Conservation (phyloP, 2,888 invertebrate genomes). For the Morpho helenor region DNA sequence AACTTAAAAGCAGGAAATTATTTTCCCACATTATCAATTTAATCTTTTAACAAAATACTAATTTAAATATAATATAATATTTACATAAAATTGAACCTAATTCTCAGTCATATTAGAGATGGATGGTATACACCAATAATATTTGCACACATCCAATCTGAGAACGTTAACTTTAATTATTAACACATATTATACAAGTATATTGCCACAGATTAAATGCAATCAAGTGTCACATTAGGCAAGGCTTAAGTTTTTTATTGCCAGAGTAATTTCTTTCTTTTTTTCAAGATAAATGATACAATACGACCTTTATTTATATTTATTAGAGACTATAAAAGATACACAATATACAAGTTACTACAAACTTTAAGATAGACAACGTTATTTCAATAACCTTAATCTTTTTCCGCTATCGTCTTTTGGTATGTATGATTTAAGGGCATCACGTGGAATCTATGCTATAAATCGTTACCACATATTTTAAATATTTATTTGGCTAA, state of each 20-base stretch:
- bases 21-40: conserved; percentile 19
- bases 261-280: too few species aligned
- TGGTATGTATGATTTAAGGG: too few species aligned
- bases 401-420: too few species aligned
- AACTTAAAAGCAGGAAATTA: conserved; percentile 36
- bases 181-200: conserved; percentile 17
- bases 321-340: too few species aligned
- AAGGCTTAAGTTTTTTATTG: not conserved
- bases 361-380: too few species aligned
- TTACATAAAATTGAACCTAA: conserved; percentile 72
- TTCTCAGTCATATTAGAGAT: conserved; percentile 72
- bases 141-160: conserved; percentile 24
- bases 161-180: conserved; percentile 13
- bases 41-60: conserved; percentile 26
- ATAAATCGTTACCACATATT: too few species aligned
- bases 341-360: too few species aligned
- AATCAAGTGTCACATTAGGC: conserved; percentile 7
- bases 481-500: too few species aligned
- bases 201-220: conserved; percentile 10
- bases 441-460: too few species aligned
- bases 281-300: too few species aligned
- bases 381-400: too few species aligned
- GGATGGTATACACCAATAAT: conserved; percentile 30
- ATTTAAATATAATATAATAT: conserved; percentile 63
- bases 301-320: too few species aligned